These are phyloP conservation scores for Meiosimyza platycephala DNA, from an alignment of 2,888 invertebrate genomes.

Conservation along the genomic window DNA sequence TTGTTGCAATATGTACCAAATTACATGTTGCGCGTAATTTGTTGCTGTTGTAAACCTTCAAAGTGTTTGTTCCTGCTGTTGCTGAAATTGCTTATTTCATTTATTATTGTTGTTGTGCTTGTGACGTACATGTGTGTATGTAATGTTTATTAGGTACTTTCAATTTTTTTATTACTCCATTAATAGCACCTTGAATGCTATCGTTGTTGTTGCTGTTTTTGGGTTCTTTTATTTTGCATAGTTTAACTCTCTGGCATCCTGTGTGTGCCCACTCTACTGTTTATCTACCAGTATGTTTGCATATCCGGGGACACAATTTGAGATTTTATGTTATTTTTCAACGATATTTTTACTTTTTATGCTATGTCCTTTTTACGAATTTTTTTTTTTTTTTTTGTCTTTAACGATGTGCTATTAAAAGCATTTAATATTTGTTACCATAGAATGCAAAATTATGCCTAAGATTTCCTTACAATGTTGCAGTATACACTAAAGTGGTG, in stretches of 20 bases:
- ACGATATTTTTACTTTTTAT: neutral
- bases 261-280: neutral
- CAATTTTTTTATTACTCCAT: slow-evolving; percentile 52
- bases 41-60: slow-evolving; percentile 20
- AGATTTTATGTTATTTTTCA: slow-evolving; percentile 10
- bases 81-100: slow-evolving; percentile 9
- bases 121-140: neutral
- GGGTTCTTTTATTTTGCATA: no score
- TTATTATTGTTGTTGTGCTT: slow-evolving; percentile 18
- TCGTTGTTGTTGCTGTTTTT: no score
- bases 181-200: slow-evolving; percentile 55
- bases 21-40: slow-evolving; percentile 25
- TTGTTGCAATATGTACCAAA: slow-evolving; percentile 27
- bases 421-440: neutral
- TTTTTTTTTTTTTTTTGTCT: neutral
- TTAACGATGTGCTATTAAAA: neutral
- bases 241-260: no score
- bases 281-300: no score
- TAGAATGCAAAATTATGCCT: no score
- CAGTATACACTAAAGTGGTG: neutral
- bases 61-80: neutral
- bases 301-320: neutral
- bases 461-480: neutral
- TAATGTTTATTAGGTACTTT: no score
- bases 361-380: slow-evolving; percentile 2